Base-by-base conservation (phyloP, 2,113 vertebrate genomes). In the Daboia siamensis region DNA sequence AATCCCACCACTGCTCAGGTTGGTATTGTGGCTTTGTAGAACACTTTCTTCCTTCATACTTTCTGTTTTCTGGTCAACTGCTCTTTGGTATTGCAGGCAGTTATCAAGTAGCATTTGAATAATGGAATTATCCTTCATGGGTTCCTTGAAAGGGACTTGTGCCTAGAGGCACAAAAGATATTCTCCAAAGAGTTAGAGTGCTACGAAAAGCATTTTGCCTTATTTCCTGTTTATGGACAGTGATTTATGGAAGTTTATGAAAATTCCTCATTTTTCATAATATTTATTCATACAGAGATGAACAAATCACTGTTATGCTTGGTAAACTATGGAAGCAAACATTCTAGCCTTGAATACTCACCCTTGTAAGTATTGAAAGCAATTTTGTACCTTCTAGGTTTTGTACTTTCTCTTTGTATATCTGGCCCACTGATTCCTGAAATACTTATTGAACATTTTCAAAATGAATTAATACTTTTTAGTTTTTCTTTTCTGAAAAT, bases 321-420 rank as follows among this genome's bases (percentile, higher is more conserved):
- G 92, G 6, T 93, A 93, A 92, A 64, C 80, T 64, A 64, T 51
- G 90, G 54, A 90, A 94, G 90, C 88, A 93, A 46, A 48, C 94
- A 94, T 94, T 94, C 87, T 91, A 86, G 17, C 88, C 39, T 87
- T 95, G 93, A 96, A 93, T 55, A 92, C 91, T 59, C 92, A 80
- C n/a, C 84, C 90, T 90, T 55, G 90, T 64, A 54, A n/a, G n/a
- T 64, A 92, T 90, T 69, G 86, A 91, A 21, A 88, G 48, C 1
- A 2, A 44, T 91, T 57, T 91, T 56, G 33, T 89, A 93, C 92
- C 7, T 59, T 86, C 29, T 59, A 9, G 20, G 15, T 33, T 85
- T 94, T 57, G 51, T 1, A 91, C 89, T 93, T 93, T 92, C 86
- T 44, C 21, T 90, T 95, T 94, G 87, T 92, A 52, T 90, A 80